Base-by-base conservation (phyloP, 37 sponge, comb jelly and placozoan species). In the Geodia barretti region DNA sequence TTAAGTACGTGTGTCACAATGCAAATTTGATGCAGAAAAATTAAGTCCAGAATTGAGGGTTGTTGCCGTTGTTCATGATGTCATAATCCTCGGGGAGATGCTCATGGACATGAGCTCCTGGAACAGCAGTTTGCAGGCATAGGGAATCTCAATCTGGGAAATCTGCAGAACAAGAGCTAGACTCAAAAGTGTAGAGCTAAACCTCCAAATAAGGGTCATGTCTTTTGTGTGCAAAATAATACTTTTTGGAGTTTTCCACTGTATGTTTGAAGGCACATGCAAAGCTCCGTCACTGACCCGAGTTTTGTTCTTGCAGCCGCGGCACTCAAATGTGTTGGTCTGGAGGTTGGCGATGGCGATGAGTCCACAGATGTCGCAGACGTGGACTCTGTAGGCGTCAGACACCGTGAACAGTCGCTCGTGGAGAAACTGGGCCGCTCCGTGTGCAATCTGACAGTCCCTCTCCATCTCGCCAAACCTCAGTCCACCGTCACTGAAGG, bases 381-480 rank as follows among this genome's bases (percentile, higher is more conserved):
- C 89, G 62, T 94, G 92, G 32, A 98, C 85, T 21, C 85, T 83
- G 83, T 98, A 98, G 5, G 97, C 87, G 83, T 98, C 99, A 9
- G 99, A 98, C 32, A 79, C 97, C 24, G 90, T 91, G 68, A 88
- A 98, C 64, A 98, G 80, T 30, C 99, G 75, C 75, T 98, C 99
- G 43, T 96, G 95, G 17, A 98, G 91, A 79, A 98, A 98, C 93
- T 97, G 98, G 7, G 97, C 93, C 9, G 99, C 99, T 70, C 99
- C 99, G 77, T 98, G 99, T 2, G 99, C 97, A 60, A 98, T 94
- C 78, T 97, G 98, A 88, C 97, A 97, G 71, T 98, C 99, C 24
- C 99, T 82, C 74, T 98, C 99, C 99, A 98, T 98, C 87, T 98
- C 99, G 73, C 99, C 99, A 88, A 98, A 98, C 29, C 99, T 76